Base-by-base conservation (phyloP, 2,113 vertebrate genomes). In the Mola mola region DNA sequence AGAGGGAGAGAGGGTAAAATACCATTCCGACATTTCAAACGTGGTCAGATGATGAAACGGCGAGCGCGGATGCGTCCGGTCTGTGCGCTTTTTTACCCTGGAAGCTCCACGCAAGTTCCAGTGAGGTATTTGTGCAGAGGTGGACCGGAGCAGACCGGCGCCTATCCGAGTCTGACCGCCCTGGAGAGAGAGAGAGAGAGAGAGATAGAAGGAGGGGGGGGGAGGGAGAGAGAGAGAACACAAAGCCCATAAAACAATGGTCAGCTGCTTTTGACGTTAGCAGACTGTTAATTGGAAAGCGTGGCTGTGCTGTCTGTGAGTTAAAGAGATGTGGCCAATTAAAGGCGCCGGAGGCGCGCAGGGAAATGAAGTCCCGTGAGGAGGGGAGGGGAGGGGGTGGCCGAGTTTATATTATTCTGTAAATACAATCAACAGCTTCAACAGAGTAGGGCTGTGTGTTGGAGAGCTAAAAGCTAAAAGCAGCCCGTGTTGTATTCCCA, bases 21-120 rank as follows among this genome's bases (percentile, higher is more conserved):
- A 86, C 88, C 86, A 88, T 87, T 79, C 83, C 72, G 82, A 78
- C 84, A 68, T 90, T 88, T 90, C 74, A 90, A 90, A 90, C 87
- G 83, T 51, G 74, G 86, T 87, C 84, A 79, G 58, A 73, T 78
- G 83, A 86, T 90, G 82, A 88, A 83, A 83, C 72, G 77, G 75
- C 34, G 53, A 58, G 77, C 66, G 68, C 46, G 31, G 17, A 48
- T 71, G 61, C 75, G 86, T 77, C 81, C 80, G 81, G 78, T 79
- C 78, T 88, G 75, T 82, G 76, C 31, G 62, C 66, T 40, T 62
- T 57, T 72, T 66, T 40, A 62, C 69, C 65, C 75, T 83, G 84
- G 78, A 85, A 80, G 83, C 81, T 75, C 64, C 82, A 79, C 86
- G 83, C 77, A 83, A 88, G 84, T 87, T 88, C 85, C 81, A 86